A percentile compares a stretch with the other conserved stretches of the same genome.
Evolutionary conservation across 2,888 invertebrate genomes (phyloP).

Genomic region (Hydropsyche betteni): DNA sequence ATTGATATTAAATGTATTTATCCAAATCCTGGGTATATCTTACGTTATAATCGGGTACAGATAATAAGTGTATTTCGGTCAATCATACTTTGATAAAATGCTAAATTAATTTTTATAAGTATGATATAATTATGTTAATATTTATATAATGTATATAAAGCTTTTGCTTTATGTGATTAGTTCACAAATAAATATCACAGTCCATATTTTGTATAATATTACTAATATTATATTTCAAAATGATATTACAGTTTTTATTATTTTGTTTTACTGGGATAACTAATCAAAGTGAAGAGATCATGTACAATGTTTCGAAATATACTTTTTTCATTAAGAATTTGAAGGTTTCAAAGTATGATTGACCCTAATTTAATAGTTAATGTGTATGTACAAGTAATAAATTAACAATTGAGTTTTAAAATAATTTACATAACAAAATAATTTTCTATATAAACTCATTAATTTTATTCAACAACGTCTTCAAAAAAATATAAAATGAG

Average conservation of each 20-base stretch:
- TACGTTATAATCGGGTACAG: too few species aligned
- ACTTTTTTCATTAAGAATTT: too few species aligned
- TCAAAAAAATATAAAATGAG: slow-evolving; percentile 23
- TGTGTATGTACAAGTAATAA: not conserved
- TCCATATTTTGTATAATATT: too few species aligned
- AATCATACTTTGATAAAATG: slow-evolving; percentile 11
- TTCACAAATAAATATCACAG: too few species aligned
- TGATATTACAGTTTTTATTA: too few species aligned
- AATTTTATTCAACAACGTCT: slow-evolving; percentile 16
- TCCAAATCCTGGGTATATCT: not conserved
- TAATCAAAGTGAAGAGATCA: too few species aligned
- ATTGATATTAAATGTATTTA: not conserved
- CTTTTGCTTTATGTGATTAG: too few species aligned
- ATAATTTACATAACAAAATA: slow-evolving; percentile 20
- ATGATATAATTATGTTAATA: not conserved
- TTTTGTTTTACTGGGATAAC: too few species aligned
- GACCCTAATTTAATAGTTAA: slow-evolving; percentile 15
- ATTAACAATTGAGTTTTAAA: slow-evolving; percentile 14
- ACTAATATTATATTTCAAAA: too few species aligned
- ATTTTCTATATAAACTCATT: slow-evolving; percentile 14
- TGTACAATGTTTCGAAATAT: too few species aligned
- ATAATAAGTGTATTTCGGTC: not conserved
- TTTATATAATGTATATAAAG: slow-evolving; percentile 2
- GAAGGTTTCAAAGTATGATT: not conserved
- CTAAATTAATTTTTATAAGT: not conserved